These are phyloP conservation scores for Atta colombica DNA, from an alignment of 1,140 invertebrate species.

Conservation along the genomic window DNA sequence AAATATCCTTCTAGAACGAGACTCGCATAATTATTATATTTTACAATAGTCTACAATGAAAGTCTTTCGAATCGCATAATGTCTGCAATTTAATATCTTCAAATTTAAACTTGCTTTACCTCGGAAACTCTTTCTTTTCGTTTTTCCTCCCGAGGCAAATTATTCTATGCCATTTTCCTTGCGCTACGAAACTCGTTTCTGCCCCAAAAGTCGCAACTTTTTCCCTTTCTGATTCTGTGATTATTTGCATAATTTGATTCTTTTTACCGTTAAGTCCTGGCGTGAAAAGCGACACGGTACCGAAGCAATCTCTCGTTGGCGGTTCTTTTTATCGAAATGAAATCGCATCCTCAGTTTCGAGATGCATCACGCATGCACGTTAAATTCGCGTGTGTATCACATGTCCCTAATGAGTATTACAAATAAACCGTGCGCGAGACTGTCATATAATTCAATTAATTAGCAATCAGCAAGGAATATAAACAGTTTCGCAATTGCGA, in stretches of 20 bases:
- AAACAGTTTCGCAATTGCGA: not conserved
- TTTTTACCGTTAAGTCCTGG: not conserved
- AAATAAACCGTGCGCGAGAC: not conserved
- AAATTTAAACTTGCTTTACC: conserved; percentile 13
- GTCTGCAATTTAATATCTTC: conserved; percentile 23
- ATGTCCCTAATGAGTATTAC: no score
- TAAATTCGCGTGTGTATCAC: not conserved
- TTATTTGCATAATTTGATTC: conserved; percentile 34
- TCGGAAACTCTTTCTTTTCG: not conserved
- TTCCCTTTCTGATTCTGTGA: conserved; percentile 10
- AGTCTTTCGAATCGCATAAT: conserved; percentile 1
- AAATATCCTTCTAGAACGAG: not conserved
- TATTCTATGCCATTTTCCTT: conserved; percentile 28
- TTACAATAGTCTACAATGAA: not conserved
- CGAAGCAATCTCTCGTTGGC: not conserved
- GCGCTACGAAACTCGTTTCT: conserved; percentile 6
- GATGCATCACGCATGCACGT: not conserved
- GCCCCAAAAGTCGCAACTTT: conserved; percentile 21
- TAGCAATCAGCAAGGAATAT: conserved; percentile 8
- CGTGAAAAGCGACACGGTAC: not conserved
- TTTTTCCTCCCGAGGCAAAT: conserved; percentile 20
- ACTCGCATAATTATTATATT: not conserved
- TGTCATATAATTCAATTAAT: conserved; percentile 65
- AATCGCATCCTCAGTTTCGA: not conserved
- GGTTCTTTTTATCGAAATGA: not conserved